Evolutionary conservation across 2,888 invertebrate species (phyloP).

Genomic region (Zele albiditarsus): DNA sequence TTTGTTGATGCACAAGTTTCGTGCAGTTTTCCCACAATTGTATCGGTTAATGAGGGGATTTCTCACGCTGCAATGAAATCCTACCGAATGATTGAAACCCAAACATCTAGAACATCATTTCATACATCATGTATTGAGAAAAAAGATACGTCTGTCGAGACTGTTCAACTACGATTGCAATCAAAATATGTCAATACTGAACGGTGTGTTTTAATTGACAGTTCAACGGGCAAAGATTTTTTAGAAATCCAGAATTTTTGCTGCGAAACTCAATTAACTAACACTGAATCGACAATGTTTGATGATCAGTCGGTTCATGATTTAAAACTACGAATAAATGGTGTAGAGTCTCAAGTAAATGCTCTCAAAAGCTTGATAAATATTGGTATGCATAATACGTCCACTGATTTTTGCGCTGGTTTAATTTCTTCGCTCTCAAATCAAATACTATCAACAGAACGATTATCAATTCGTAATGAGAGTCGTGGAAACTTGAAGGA

Average conservation of each 20-base stretch:
- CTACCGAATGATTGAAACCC: conserved; percentile 23
- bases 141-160: conserved; percentile 35
- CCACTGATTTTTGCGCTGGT: not conserved
- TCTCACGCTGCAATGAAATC: conserved; percentile 32
- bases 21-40: conserved; percentile 16
- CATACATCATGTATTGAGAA: not conserved
- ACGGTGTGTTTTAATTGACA: conserved; percentile 34
- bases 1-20: conserved; percentile 25
- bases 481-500: not conserved
- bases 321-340: not conserved
- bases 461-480: conserved; percentile 1
- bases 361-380: conserved; percentile 4
- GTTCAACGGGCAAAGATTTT: conserved; percentile 43
- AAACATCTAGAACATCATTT: conserved; percentile 36
- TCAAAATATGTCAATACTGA: conserved; percentile 43
- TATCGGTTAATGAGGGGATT: not conserved
- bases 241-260: conserved; percentile 29
- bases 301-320: not conserved
- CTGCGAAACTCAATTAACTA: conserved; percentile 32
- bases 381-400: conserved; percentile 17
- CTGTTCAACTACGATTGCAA: not conserved
- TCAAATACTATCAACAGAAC: conserved; percentile 24
- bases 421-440: conserved; percentile 26
- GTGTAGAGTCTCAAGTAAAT: conserved; percentile 13
- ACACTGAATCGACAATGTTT: conserved; percentile 11